Conservation (phyloP, 2,888 invertebrate genomes). For the Xylota segnis region DNA sequence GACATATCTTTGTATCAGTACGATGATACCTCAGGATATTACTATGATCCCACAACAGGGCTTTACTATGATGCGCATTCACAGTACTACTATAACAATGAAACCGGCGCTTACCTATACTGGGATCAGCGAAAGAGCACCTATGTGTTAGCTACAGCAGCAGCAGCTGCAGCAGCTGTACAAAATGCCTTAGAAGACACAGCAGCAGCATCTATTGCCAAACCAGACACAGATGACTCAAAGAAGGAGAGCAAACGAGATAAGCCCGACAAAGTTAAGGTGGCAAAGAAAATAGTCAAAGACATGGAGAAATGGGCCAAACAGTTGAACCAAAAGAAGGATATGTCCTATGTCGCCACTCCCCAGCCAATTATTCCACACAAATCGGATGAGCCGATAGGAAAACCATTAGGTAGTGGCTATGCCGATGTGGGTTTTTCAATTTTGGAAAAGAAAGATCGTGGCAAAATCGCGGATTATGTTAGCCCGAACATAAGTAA, state of each 20-base stretch:
- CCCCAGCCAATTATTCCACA: conserved; percentile 81
- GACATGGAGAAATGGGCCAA: conserved; percentile 96
- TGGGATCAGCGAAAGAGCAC: conserved; percentile 93
- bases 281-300: conserved; percentile 98
- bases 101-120: conserved; percentile 95
- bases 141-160: conserved; percentile 84
- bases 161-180: conserved; percentile 82
- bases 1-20: conserved; percentile 96
- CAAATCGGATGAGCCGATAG: conserved; percentile 77
- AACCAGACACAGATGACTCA: conserved; percentile 78
- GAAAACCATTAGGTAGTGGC: conserved; percentile 84
- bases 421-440: conserved; percentile 97
- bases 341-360: conserved; percentile 84
- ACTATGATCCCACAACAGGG: conserved; percentile 96
- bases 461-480: conserved; percentile 81
- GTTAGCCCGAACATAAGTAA: conserved; percentile 84
- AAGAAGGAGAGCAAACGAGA: conserved; percentile 86
- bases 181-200: conserved; percentile 79
- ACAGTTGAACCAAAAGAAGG: conserved; percentile 97
- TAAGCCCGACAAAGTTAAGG: conserved; percentile 97
- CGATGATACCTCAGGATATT: conserved; percentile 97
- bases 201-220: conserved; percentile 67
- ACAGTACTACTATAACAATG: conserved; percentile 98
- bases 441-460: conserved; percentile 92
- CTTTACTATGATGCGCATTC: conserved; percentile 98